Evolutionary conservation across 2,888 invertebrate genomes (phyloP), one percentile per base, ranked within the genome.

Genomic region (Osedax frankpressi): DNA sequence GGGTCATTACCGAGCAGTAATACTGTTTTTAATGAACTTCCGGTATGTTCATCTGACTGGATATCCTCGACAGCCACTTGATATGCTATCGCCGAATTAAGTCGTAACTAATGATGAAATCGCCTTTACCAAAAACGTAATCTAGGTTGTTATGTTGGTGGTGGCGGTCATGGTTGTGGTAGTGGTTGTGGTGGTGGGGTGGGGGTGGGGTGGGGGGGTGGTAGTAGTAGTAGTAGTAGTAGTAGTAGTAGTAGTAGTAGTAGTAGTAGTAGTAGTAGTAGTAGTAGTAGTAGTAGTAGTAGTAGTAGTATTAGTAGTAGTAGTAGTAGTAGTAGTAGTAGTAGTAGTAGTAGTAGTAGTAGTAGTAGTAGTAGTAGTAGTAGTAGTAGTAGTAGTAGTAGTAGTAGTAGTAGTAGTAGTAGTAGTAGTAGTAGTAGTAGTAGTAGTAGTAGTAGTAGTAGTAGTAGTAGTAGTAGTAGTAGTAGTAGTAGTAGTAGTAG

Each of bases 361-460:
- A n/a, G n/a, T n/a, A n/a, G n/a, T n/a, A n/a, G n/a, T 19, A 44
- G 44, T 19, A 44, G 44, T 44, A 44, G 44, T 19, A 44, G 44
- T 44, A 44, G 65, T n/a, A 65, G 65, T 65, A 65, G 65, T n/a
- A 65, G 65, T 72, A 72, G 70, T 70, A 72, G 29, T 72, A 72
- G 70, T 72, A 72, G 70, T 72, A 72, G 70, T 72, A 72, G 70
- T 72, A 72, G 70, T 25, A 72, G 72, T 71, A 72, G 70, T 71
- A 72, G 70, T 72, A 71, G 71, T 71, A 71, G 71, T 71, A 71
- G 71, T 71, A 71, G 71, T 71, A 71, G 71, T 71, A 71, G 24
- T 24, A 65, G 65, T 71, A 72, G 70, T 63, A 71, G 71, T 65
- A 65, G 65, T 65, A 65, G 65, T 65, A 65, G 65, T 65, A 65